Evolutionary conservation across 2,888 invertebrate genomes (phyloP).

Genomic region (Tetramorium bicarinatum): DNA sequence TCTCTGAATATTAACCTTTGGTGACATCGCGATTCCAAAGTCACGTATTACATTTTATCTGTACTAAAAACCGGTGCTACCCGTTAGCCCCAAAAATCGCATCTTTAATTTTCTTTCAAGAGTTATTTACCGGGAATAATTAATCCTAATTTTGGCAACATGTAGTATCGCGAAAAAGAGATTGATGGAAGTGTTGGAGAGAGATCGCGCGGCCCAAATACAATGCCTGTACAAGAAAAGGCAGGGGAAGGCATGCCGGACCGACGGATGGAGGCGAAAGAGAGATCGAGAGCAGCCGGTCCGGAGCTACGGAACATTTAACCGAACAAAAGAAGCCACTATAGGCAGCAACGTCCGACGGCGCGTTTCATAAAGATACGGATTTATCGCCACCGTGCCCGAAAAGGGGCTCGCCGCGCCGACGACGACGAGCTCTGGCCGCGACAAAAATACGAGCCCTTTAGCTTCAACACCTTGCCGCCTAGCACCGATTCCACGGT

Average conservation of each 20-base stretch:
- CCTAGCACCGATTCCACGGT: constrained; percentile 69
- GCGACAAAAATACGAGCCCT: constrained; percentile 78
- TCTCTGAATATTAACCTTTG: constrained; percentile 45
- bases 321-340: constrained; percentile 75
- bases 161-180: constrained; percentile 30
- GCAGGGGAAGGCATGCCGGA: constrained; percentile 69
- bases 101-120: not conserved
- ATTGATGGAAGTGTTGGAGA: constrained; percentile 34
- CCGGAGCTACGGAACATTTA: constrained; percentile 69
- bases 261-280: constrained; percentile 69
- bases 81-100: not conserved
- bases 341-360: constrained; percentile 73
- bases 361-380: constrained; percentile 80
- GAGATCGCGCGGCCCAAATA: constrained; percentile 57
- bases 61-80: not conserved
- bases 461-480: constrained; percentile 80
- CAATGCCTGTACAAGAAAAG: constrained; percentile 43
- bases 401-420: constrained; percentile 70
- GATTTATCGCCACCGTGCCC: constrained; percentile 77
- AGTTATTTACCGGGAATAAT: not conserved
- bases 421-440: constrained; percentile 65
- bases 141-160: constrained; percentile 37
- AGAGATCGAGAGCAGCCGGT: constrained; percentile 65
- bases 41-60: not conserved
- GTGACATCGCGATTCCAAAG: not conserved